Conservation (phyloP, 64 coral and sea anemone genomes). For the Cladopsammia gracilis region DNA sequence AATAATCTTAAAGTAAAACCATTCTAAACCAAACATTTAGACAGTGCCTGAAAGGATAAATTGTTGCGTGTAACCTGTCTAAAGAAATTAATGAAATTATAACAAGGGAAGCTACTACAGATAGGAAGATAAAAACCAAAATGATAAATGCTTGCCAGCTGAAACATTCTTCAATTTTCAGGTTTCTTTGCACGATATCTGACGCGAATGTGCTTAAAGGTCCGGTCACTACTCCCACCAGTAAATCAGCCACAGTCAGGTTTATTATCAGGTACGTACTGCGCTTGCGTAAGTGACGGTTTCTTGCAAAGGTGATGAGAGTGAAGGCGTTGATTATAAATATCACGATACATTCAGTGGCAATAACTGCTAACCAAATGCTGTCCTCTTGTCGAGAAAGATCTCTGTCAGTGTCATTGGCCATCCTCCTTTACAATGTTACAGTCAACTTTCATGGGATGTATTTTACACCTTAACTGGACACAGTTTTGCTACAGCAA, state of each 20-base stretch:
- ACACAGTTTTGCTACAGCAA: too few species aligned
- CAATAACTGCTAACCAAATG: background rate
- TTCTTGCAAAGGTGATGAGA: background rate
- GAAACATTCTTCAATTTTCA: background rate
- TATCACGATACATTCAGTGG: background rate
- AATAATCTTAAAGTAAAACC: background rate
- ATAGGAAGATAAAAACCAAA: background rate
- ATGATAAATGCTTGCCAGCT: background rate
- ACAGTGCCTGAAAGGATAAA: constrained; percentile 8
- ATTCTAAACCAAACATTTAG: background rate
- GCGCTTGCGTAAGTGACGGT: constrained; percentile 4
- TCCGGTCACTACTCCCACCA: background rate
- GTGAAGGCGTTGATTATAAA: background rate
- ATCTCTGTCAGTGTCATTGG: too few species aligned
- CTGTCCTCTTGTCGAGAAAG: background rate
- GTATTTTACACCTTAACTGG: too few species aligned
- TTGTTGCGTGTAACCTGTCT: background rate
- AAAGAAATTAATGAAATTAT: background rate
- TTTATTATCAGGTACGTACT: constrained; percentile 22
- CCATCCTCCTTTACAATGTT: too few species aligned
- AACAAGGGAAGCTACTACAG: background rate
- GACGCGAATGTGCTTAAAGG: background rate
- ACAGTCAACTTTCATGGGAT: too few species aligned
- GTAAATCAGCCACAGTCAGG: background rate
- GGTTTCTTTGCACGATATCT: background rate